phyloP scores from a whole-genome alignment of 1,140 invertebrate species.

The Bombus difficillimus region DNA sequence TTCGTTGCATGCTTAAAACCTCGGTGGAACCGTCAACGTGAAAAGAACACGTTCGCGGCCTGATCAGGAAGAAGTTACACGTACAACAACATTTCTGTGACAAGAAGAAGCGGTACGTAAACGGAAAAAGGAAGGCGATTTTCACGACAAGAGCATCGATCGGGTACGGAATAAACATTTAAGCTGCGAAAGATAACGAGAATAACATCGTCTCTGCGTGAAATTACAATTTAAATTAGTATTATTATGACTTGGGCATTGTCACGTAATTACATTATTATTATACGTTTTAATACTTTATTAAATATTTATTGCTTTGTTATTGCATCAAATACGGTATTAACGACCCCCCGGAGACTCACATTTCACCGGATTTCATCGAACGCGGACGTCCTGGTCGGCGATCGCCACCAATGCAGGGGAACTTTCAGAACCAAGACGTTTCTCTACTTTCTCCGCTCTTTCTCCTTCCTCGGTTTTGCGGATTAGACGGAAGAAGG shows the following conservation, averaged over 20 bases:
- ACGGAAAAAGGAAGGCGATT: too few relatives aligned
- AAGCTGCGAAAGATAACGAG: neutral
- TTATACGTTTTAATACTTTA: conserved; percentile 65
- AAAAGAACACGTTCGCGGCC: too few relatives aligned
- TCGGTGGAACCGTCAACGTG: too few relatives aligned
- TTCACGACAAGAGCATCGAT: neutral
- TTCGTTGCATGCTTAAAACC: too few relatives aligned
- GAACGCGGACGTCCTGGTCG: conserved; percentile 1
- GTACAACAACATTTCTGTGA: too few relatives aligned
- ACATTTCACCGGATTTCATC: conserved; percentile 36
- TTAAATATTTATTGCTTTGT: conserved; percentile 64
- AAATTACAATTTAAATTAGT: conserved; percentile 65
- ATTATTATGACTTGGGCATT: conserved; percentile 60
- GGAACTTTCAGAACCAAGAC: too few relatives aligned
- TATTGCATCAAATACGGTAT: conserved; percentile 64
- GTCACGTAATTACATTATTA: conserved; percentile 62
- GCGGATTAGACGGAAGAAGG: too few relatives aligned
- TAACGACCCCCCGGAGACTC: conserved; percentile 41
- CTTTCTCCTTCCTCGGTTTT: neutral
- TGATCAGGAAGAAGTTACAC: too few relatives aligned
- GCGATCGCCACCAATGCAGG: neutral
- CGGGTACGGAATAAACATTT: neutral
- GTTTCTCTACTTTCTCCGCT: neutral
- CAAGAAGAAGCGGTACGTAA: neutral
- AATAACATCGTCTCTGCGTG: conserved; percentile 29